Evolutionary conservation across 2,888 invertebrate genomes (phyloP).

Genomic region (Scrobipalpa costella): DNA sequence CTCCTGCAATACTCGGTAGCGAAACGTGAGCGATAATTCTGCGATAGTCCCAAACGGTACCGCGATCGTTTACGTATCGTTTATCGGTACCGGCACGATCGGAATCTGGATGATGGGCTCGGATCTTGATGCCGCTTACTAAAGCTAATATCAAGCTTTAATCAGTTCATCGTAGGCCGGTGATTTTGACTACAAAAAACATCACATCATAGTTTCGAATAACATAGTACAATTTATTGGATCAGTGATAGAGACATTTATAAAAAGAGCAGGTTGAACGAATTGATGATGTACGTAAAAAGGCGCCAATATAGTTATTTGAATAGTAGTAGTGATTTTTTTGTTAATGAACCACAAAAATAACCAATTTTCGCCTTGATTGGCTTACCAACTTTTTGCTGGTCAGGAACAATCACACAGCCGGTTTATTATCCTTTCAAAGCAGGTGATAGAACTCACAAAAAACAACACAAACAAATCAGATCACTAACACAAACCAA

Average conservation of each 20-base stretch:
- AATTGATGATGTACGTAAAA: too few relatives aligned
- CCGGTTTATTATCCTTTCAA: conserved; percentile 4
- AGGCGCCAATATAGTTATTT: conserved; percentile 17
- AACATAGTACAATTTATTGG: too few relatives aligned
- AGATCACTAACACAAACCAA: neutral
- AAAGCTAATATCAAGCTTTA: neutral
- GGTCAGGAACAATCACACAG: neutral
- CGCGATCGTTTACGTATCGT: conserved; percentile 69
- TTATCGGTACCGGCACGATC: conserved; percentile 72
- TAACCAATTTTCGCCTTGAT: conserved; percentile 1
- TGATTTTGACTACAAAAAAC: too few relatives aligned
- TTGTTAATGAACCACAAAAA: neutral
- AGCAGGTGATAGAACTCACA: neutral
- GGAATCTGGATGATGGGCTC: conserved; percentile 64
- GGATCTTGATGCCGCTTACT: neutral
- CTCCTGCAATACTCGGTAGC: conserved; percentile 66
- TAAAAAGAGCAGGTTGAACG: too few relatives aligned
- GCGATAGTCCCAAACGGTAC: conserved; percentile 59
- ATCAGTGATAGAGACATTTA: too few relatives aligned
- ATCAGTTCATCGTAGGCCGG: too few relatives aligned
- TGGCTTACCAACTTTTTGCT: neutral
- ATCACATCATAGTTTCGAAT: too few relatives aligned
- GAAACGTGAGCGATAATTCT: conserved; percentile 78
- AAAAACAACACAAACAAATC: neutral
- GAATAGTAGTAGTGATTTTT: neutral